Percentiles rank a stretch among this genome's conserved stretches.
phyloP scores from a whole-genome alignment of 1,140 invertebrate species.

The Habropoda laboriosa region DNA sequence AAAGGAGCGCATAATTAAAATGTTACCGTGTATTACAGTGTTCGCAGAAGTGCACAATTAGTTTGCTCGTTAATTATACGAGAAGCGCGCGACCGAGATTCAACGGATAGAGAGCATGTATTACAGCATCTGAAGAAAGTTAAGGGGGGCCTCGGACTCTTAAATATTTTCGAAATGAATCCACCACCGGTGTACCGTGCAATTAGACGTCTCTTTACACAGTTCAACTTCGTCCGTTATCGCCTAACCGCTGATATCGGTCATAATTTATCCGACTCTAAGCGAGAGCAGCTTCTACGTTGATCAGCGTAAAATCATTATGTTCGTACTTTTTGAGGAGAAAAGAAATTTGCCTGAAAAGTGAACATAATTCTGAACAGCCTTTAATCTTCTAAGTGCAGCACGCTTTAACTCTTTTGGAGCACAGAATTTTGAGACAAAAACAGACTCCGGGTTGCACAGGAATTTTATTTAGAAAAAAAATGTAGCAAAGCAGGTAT shows the following conservation, averaged over 20 bases:
- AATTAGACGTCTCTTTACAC: neutral
- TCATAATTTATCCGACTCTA: neutral
- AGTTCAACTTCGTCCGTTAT: neutral
- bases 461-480: too few relatives aligned
- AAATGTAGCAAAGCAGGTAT: too few relatives aligned
- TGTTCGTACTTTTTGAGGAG: neutral
- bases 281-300: neutral
- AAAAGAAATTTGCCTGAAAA: neutral
- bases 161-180: slow-evolving; percentile 13
- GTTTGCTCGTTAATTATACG: slow-evolving; percentile 35
- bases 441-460: too few relatives aligned
- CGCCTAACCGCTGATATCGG: neutral
- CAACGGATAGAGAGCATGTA: slow-evolving; percentile 49
- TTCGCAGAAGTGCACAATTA: slow-evolving; percentile 32
- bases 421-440: too few relatives aligned
- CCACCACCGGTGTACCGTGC: neutral
- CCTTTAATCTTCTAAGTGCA: too few relatives aligned
- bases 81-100: slow-evolving; percentile 42
- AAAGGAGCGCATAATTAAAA: slow-evolving; percentile 16
- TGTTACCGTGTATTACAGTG: neutral
- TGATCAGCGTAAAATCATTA: neutral
- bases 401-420: too few relatives aligned
- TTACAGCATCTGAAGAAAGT: slow-evolving; percentile 47
- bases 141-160: neutral
- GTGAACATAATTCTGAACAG: neutral